These are phyloP conservation scores for Neostethus bicornis DNA, from an alignment of 2,797 vertebrate genomes.

Conservation along the genomic window DNA sequence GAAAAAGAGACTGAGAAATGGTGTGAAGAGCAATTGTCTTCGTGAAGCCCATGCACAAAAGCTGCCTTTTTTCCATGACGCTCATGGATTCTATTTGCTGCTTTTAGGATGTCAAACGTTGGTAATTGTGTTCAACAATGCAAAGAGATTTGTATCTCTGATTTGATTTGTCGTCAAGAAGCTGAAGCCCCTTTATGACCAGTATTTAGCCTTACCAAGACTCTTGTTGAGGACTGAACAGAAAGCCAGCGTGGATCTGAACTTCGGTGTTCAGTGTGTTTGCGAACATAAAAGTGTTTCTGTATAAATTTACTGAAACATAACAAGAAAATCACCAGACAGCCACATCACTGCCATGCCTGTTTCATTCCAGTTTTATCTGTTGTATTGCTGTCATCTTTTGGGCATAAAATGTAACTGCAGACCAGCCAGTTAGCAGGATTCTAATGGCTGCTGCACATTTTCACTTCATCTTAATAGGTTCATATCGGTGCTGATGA, in stretches of 20 bases:
- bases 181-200: constrained; percentile 80
- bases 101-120: constrained; percentile 69
- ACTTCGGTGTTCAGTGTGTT: constrained; percentile 41
- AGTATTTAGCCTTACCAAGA: constrained; percentile 46
- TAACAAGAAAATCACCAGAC: constrained; percentile 41
- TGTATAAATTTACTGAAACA: constrained; percentile 33
- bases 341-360: constrained; percentile 65
- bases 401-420: constrained; percentile 61
- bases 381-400: constrained; percentile 58
- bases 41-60: constrained; percentile 59
- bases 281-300: constrained; percentile 35
- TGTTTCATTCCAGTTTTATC: constrained; percentile 46
- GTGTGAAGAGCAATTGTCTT: constrained; percentile 8
- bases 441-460: constrained; percentile 73
- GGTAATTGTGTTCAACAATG: constrained; percentile 60
- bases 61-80: constrained; percentile 67
- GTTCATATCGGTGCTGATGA: constrained; percentile 58
- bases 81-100: constrained; percentile 77
- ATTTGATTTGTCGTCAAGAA: constrained; percentile 55
- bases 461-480: constrained; percentile 28
- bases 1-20: constrained; percentile 10
- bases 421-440: constrained; percentile 76
- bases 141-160: constrained; percentile 68
- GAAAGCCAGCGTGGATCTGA: constrained; percentile 37
- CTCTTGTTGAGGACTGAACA: constrained; percentile 25